These are phyloP conservation scores for Chironomus tentans DNA, from an alignment of 2,888 invertebrate genomes.

Conservation along the genomic window DNA sequence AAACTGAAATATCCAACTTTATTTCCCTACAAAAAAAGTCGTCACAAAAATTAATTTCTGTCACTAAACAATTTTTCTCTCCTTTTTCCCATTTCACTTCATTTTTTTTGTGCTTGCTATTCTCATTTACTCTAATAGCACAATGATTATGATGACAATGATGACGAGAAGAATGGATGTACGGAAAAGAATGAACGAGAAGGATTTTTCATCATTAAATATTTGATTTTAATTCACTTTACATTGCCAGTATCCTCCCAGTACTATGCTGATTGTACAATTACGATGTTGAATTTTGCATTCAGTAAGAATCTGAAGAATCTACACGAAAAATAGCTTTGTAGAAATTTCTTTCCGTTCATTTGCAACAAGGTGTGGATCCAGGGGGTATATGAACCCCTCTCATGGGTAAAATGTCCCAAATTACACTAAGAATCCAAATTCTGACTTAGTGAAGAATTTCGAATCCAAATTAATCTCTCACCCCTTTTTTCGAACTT, in stretches of 20 bases:
- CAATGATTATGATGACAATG: background rate
- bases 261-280: too few species aligned
- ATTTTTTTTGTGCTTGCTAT: background rate
- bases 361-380: too few species aligned
- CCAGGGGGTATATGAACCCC: too few species aligned
- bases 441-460: too few species aligned
- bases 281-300: too few species aligned
- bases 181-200: background rate
- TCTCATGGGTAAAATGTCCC: too few species aligned
- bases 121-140: background rate
- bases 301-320: too few species aligned
- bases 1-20: background rate
- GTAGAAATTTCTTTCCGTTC: too few species aligned
- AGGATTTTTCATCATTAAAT: constrained; percentile 3
- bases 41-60: background rate
- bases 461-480: too few species aligned
- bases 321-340: too few species aligned
- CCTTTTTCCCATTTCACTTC: background rate
- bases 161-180: background rate
- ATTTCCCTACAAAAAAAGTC: background rate
- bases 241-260: background rate
- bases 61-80: background rate
- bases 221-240: constrained; percentile 19
- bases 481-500: too few species aligned
- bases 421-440: too few species aligned